Percentiles rank a stretch among this genome's conserved stretches.
Evolutionary conservation across 1,140 invertebrate genomes (phyloP).

Genomic region (Bombus sylvicola): DNA sequence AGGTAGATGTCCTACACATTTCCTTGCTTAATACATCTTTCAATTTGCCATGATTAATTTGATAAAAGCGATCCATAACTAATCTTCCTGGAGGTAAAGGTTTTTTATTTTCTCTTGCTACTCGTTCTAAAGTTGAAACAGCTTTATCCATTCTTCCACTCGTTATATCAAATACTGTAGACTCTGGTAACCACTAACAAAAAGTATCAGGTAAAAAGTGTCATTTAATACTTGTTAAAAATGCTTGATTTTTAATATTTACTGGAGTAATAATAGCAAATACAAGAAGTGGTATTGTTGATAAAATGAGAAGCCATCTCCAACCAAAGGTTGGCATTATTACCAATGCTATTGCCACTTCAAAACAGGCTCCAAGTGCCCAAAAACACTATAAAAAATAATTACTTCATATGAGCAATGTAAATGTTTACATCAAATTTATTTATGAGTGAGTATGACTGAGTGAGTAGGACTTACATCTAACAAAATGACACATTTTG

Average conservation of each 20-base stretch:
- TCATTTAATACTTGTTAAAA: not conserved
- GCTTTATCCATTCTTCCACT: conserved; percentile 94
- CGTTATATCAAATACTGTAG: conserved; percentile 93
- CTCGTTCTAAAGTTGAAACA: conserved; percentile 90
- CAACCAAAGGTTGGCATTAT: conserved; percentile 97
- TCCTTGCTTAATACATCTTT: conserved; percentile 91
- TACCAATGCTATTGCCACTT: conserved; percentile 94
- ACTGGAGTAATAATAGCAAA: conserved; percentile 92
- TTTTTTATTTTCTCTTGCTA: conserved; percentile 94
- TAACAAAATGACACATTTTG: conserved; percentile 96
- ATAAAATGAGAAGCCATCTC: conserved; percentile 94
- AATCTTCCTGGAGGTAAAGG: conserved; percentile 94
- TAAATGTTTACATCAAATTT: not conserved
- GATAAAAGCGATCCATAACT: conserved; percentile 88
- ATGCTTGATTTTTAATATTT: conserved; percentile 75
- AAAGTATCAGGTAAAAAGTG: not conserved
- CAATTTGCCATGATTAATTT: conserved; percentile 87
- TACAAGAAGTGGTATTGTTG: conserved; percentile 92
- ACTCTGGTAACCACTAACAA: conserved; percentile 96
- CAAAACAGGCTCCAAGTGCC: conserved; percentile 96
- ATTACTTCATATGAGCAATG: conserved; percentile 31
- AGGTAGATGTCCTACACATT: conserved; percentile 90
- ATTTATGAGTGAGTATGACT: conserved; percentile 23
- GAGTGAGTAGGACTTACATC: conserved; percentile 88
- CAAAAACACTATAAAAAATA: conserved; percentile 93